These are phyloP conservation scores for Micromussa lordhowensis DNA, from an alignment of 92 coral and sea anemone species.

Conservation along the genomic window DNA sequence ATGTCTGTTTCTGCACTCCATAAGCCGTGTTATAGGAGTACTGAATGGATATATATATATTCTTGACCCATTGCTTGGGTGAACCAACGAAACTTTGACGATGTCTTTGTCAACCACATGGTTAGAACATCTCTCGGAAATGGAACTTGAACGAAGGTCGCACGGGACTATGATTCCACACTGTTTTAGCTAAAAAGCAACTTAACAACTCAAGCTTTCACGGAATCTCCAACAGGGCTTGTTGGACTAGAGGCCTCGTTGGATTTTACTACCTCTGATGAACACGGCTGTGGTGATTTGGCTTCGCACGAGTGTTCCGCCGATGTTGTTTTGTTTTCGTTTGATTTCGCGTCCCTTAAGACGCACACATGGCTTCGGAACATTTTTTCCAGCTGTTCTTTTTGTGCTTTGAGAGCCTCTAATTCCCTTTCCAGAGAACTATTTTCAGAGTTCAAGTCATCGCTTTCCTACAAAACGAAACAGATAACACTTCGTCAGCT, in stretches of 20 bases:
- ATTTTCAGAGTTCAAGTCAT: slow-evolving; percentile 66
- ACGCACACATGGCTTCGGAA: slow-evolving; percentile 66
- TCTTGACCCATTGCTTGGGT: background rate
- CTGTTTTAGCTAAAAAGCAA: background rate
- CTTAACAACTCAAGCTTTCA: slow-evolving; percentile 22
- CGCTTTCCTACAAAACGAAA: slow-evolving; percentile 68
- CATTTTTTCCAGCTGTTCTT: slow-evolving; percentile 81
- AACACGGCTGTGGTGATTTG: slow-evolving; percentile 30
- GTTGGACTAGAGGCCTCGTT: slow-evolving; percentile 21
- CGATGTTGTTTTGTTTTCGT: background rate
- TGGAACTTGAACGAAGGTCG: background rate
- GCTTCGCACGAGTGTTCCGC: slow-evolving; percentile 15
- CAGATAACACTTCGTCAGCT: background rate
- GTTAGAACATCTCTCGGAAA: background rate
- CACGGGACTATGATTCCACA: background rate
- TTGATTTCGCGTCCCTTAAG: background rate
- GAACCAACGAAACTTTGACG: background rate
- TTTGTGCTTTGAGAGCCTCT: slow-evolving; percentile 72
- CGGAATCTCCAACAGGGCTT: slow-evolving; percentile 31
- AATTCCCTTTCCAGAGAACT: slow-evolving; percentile 78
- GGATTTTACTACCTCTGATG: slow-evolving; percentile 24
- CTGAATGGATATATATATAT: background rate
- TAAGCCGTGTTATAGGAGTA: background rate
- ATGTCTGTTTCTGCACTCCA: background rate
- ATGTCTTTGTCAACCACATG: background rate